phyloP scores from a whole-genome alignment of 2,113 vertebrate genomes.

The Melanotaenia duboulayi region DNA sequence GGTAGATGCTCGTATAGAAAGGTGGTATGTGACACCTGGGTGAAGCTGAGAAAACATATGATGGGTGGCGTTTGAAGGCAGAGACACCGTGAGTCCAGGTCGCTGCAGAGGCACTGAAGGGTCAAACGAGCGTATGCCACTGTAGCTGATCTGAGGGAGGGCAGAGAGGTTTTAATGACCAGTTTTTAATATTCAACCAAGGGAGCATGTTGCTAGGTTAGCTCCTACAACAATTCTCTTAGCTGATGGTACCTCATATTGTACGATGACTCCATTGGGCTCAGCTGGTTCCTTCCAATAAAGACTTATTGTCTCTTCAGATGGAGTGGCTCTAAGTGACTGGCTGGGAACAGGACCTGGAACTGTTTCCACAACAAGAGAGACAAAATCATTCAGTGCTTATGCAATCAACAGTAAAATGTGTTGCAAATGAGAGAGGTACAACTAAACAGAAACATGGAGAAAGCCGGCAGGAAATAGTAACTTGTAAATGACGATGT shows the following conservation, averaged over 20 bases:
- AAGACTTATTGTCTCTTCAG: constrained; percentile 95
- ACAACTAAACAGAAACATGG: background rate
- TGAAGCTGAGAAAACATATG: constrained; percentile 93
- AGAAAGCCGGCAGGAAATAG: background rate
- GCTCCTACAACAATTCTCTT: background rate
- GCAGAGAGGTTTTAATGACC: background rate
- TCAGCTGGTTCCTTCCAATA: constrained; percentile 97
- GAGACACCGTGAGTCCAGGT: constrained; percentile 89
- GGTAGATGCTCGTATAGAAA: constrained; percentile 94
- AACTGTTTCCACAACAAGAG: constrained; percentile 79
- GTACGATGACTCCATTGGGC: constrained; percentile 96
- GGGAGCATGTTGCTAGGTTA: background rate
- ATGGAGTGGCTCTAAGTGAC: constrained; percentile 94
- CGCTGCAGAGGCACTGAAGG: constrained; percentile 92
- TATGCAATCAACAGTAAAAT: constrained; percentile 8
- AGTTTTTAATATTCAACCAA: background rate
- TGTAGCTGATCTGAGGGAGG: constrained; percentile 91
- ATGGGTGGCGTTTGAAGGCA: constrained; percentile 92
- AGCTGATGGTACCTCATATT: constrained; percentile 90
- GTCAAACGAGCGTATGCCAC: constrained; percentile 92
- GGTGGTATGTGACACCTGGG: constrained; percentile 96
- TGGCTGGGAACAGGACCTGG: constrained; percentile 92
- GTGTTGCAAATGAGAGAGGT: background rate
- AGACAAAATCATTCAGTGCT: constrained; percentile 43
- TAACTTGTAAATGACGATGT: background rate